Evolutionary conservation across 1,140 invertebrate species (phyloP).

Genomic region (Drosophila novamexicana): DNA sequence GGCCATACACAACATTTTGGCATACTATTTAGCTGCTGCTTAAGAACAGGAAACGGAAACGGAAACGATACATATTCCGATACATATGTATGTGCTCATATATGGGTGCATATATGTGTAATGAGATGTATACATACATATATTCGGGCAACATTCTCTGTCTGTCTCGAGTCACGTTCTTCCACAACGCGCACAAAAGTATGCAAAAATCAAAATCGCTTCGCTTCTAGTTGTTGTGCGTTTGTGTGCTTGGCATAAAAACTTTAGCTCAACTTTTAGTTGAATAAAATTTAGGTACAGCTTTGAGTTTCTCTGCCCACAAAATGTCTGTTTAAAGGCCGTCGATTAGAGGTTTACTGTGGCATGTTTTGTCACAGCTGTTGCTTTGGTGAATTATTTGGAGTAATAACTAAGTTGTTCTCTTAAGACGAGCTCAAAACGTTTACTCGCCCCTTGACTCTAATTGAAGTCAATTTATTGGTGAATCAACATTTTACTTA

Average conservation of each 20-base stretch:
- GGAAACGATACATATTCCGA: neutral
- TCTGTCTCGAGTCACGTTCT: slow-evolving; percentile 8
- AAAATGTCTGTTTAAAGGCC: slow-evolving; percentile 1
- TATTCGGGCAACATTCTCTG: neutral
- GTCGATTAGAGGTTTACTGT: neutral
- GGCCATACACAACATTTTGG: neutral
- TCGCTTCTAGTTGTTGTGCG: neutral
- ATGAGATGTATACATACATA: neutral
- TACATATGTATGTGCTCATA: neutral
- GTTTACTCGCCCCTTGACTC: slow-evolving; percentile 3
- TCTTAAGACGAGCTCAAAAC: neutral
- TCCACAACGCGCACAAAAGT: slow-evolving; percentile 9
- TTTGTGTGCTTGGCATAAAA: neutral
- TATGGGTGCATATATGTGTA: neutral
- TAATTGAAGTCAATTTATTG: slow-evolving; percentile 18
- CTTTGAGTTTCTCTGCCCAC: neutral
- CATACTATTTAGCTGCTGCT: neutral
- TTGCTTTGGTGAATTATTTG: slow-evolving; percentile 3
- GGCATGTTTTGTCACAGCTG: slow-evolving; percentile 9
- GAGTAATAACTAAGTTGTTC: slow-evolving; percentile 1
- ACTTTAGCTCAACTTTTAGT: slow-evolving; percentile 1
- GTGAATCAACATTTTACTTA: slow-evolving; percentile 1
- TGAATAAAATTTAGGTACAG: slow-evolving; percentile 13
- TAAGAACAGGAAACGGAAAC: slow-evolving; percentile 4
- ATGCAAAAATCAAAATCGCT: slow-evolving; percentile 16